These are phyloP conservation scores for Lichenostomus cassidix DNA, from an alignment of 2,113 vertebrate genomes.

Conservation along the genomic window DNA sequence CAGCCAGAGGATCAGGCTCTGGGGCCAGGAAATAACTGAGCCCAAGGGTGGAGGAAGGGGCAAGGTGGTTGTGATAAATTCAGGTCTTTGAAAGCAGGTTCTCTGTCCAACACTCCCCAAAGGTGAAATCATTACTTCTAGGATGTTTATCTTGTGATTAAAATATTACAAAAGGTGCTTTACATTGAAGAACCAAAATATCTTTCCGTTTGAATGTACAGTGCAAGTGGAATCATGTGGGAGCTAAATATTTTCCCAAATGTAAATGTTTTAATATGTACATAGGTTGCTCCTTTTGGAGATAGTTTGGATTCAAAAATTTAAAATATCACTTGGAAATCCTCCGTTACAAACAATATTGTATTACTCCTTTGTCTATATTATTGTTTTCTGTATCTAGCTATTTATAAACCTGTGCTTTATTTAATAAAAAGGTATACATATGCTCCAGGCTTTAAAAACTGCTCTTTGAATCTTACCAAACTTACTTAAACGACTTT, in stretches of 20 bases:
- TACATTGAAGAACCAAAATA: conserved; percentile 60
- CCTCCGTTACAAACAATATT: neutral
- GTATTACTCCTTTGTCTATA: conserved; percentile 57
- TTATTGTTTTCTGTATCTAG: conserved; percentile 63
- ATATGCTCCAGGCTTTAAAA: neutral
- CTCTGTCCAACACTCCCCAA: neutral
- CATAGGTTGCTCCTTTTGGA: neutral
- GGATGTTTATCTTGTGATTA: conserved; percentile 51
- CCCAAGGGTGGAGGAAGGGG: rapidly evolving
- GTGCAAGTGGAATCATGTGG: conserved; percentile 34
- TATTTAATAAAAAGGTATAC: conserved; percentile 56
- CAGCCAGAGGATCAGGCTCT: neutral
- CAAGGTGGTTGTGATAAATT: neutral
- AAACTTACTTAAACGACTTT: neutral
- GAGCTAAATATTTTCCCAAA: conserved; percentile 29
- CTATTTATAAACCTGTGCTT: conserved; percentile 60
- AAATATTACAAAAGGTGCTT: conserved; percentile 66
- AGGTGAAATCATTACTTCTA: neutral
- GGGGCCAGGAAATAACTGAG: neutral
- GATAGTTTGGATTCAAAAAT: conserved; percentile 32
- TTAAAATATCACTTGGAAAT: neutral
- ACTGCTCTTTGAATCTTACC: neutral
- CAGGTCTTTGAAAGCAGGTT: neutral
- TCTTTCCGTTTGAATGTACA: conserved; percentile 52
- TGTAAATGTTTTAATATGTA: conserved; percentile 53